Evolutionary conservation across 2,113 vertebrate genomes (phyloP).

Genomic region (Oryzias curvinotus): DNA sequence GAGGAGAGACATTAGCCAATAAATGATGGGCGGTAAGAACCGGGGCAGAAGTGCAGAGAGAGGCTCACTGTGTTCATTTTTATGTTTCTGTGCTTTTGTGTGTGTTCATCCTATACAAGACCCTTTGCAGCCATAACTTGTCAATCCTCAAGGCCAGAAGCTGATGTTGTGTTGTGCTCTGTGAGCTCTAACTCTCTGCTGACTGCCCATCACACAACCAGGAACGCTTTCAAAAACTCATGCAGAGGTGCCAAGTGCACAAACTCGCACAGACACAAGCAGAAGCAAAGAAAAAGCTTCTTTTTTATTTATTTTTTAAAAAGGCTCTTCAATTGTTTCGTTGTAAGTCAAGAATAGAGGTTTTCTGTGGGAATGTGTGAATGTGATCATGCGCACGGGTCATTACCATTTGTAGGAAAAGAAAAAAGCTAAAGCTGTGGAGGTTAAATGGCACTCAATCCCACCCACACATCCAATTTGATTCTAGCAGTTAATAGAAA

Average conservation of each 20-base stretch:
- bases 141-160: slow-evolving; percentile 51
- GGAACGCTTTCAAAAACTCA: slow-evolving; percentile 7
- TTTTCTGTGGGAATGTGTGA: background rate
- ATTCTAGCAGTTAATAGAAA: slow-evolving; percentile 43
- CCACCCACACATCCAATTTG: slow-evolving; percentile 52
- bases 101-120: slow-evolving; percentile 11
- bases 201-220: slow-evolving; percentile 30
- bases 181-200: slow-evolving; percentile 31
- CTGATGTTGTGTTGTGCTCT: slow-evolving; percentile 28
- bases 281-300: background rate
- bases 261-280: slow-evolving; percentile 1
- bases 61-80: slow-evolving; percentile 30
- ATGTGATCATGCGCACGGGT: slow-evolving; percentile 24
- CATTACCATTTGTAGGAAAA: slow-evolving; percentile 15
- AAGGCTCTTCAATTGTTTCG: background rate
- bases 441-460: slow-evolving; percentile 51
- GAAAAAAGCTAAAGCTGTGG: slow-evolving; percentile 16
- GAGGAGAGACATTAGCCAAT: slow-evolving; percentile 69
- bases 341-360: background rate
- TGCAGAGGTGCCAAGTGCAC: background rate
- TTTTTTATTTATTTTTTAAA: too few species aligned
- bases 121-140: slow-evolving; percentile 43
- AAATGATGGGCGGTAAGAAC: slow-evolving; percentile 63
- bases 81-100: slow-evolving; percentile 2
- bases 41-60: slow-evolving; percentile 30